Conservation (phyloP, 1,140 invertebrate genomes). For the Acromyrmex charruanus region DNA sequence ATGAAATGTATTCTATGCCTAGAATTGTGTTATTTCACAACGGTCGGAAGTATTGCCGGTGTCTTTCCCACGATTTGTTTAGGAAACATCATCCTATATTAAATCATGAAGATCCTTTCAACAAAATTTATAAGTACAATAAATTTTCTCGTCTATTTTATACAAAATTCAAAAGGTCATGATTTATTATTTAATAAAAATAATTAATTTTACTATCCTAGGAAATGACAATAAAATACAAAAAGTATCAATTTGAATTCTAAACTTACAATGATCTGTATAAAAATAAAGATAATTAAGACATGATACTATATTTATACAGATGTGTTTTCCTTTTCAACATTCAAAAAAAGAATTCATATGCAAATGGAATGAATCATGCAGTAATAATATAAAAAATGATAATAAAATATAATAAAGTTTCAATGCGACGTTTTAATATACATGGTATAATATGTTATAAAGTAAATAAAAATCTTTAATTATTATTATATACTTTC, state of each 20-base stretch:
- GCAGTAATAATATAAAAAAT: background rate
- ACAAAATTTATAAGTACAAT: background rate
- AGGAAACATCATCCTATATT: background rate
- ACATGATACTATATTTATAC: background rate
- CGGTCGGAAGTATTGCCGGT: background rate
- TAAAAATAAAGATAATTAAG: background rate
- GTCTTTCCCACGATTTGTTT: slow-evolving; percentile 9
- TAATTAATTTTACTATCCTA: background rate
- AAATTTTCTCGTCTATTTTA: background rate
- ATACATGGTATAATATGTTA: background rate
- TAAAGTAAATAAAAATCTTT: background rate
- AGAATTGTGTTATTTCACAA: slow-evolving; percentile 24
- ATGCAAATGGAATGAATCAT: background rate
- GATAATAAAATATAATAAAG: background rate
- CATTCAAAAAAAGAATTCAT: background rate
- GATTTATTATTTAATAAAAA: slow-evolving; percentile 5
- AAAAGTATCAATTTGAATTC: background rate
- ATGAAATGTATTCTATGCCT: slow-evolving; percentile 7
- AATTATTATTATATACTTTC: background rate
- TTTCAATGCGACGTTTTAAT: background rate
- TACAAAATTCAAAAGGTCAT: background rate
- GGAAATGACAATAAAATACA: background rate
- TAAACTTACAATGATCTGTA: background rate
- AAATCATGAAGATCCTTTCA: background rate
- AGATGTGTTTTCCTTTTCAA: background rate